Base-by-base conservation (phyloP, 2,113 vertebrate genomes). In the Panthera uncia region DNA sequence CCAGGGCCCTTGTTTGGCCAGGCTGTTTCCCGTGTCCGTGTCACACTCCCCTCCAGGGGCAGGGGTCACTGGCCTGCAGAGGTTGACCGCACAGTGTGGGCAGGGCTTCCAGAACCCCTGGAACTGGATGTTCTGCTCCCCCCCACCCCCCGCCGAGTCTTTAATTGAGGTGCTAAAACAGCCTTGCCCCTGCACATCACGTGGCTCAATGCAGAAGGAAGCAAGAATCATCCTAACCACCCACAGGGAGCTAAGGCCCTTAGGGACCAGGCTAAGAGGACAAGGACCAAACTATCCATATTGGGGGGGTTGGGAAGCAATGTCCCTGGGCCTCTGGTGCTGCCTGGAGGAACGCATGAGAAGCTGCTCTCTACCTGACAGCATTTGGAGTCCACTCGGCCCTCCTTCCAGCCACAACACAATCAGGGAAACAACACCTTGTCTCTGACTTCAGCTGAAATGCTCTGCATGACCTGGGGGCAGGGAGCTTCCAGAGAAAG, bases 401-500 rank as follows among this genome's bases (percentile, higher is more conserved):
- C 19, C 73, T 55, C 48, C 76, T 57, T 45, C 74, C 41, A 9
- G 41, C 41, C 27, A 5, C 57, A 6, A 19, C 66, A 25, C 90
- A 97, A 84, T 68, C 96, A 48, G 87, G 23, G 36, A 93, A 33
- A 55, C 36, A n/a, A 0, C 38, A 66, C 52, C 0, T 0, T 7
- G 33, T 29, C 90, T 95, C 83, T 65, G 81, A 83, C 45, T 84
- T 41, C 14, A 5, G 48, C 79, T 5, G 5, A 48, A 66, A 87
- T 57, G 18, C 92, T 95, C 94, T 91, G 38, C 1, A 9, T 78
- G 36, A 31, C 63, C 97, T 29, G 94, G 69, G 66, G 89, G 14
- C 85, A 89, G 93, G 88, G 71, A 82, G 78, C 89, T 65, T 97
- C 94, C 94, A 89, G 89, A 81, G 96, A 96, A 97, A 84, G 93